Evolutionary conservation across 2,888 invertebrate species (phyloP).

Genomic region (Mesochorus sp.): DNA sequence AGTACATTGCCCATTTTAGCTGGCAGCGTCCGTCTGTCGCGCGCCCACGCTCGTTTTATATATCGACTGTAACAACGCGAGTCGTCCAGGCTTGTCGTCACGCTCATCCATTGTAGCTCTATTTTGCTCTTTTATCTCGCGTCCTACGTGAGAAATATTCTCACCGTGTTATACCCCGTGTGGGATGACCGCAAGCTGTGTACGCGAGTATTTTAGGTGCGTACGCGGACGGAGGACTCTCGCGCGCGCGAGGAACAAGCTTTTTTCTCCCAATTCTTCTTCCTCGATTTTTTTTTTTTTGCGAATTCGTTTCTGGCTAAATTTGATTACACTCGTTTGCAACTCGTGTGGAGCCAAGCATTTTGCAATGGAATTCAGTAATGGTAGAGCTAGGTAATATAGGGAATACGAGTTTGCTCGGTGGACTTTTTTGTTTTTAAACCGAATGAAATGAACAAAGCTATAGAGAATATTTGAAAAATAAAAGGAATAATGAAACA

Average conservation of each 20-base stretch:
- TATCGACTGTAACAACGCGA: slow-evolving; percentile 27
- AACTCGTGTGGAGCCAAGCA: not conserved
- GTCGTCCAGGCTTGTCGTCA: slow-evolving; percentile 6
- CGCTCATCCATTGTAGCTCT: slow-evolving; percentile 33
- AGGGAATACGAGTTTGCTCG: not conserved
- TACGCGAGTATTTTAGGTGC: no score
- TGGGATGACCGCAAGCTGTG: no score
- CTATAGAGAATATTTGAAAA: no score
- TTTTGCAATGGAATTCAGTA: slow-evolving; percentile 1
- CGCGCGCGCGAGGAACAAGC: not conserved
- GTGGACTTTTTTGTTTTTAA: not conserved
- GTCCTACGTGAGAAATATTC: slow-evolving; percentile 29
- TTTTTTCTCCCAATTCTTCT: no score
- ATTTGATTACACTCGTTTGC: slow-evolving; percentile 47
- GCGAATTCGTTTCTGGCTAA: slow-evolving; percentile 24
- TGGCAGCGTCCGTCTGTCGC: not conserved
- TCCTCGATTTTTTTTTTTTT: slow-evolving; percentile 6
- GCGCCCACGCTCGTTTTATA: slow-evolving; percentile 10
- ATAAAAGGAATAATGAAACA: no score
- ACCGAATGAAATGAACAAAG: not conserved
- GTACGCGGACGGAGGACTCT: not conserved
- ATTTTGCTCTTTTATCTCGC: no score
- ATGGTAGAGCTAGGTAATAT: not conserved
- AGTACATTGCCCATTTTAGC: no score
- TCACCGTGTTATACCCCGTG: not conserved